Conservation (phyloP, 23 tunicate genomes). For the Diplosoma virens region DNA sequence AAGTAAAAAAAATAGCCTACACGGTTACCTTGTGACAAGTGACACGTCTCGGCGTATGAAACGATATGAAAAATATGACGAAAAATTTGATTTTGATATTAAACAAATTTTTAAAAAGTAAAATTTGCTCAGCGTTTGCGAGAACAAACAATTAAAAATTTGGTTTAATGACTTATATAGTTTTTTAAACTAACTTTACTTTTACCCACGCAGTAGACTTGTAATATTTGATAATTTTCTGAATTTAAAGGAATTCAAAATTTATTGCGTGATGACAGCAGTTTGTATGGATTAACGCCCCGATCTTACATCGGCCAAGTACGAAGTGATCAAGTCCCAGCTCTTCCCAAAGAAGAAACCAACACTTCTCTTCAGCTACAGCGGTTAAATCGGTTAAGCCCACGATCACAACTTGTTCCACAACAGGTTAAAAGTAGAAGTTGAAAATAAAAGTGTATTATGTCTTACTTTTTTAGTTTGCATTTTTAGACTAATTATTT, state of each 20-base stretch:
- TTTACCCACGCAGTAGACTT: neutral
- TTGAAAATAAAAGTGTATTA: neutral
- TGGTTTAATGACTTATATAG: neutral
- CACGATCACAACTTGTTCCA: conserved; percentile 9
- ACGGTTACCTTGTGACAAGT: no score
- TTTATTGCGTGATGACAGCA: conserved; percentile 58
- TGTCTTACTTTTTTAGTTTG: neutral
- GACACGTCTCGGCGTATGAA: no score
- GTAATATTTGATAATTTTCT: neutral
- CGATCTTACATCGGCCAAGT: conserved; percentile 1
- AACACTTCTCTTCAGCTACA: conserved; percentile 39
- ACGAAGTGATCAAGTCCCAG: neutral
- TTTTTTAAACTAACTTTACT: neutral
- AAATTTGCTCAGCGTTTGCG: no score
- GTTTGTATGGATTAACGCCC: conserved; percentile 45
- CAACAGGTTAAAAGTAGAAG: neutral
- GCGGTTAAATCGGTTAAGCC: neutral
- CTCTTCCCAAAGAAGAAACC: conserved; percentile 37
- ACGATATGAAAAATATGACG: no score
- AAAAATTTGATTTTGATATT: no score
- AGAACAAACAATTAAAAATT: neutral
- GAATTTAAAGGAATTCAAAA: conserved; percentile 48
- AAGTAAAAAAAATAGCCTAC: no score
- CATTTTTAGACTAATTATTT: conserved; percentile 5
- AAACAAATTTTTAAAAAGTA: no score